Base-by-base conservation (phyloP, 2,888 invertebrate species). In the Leptothorax acervorum region DNA sequence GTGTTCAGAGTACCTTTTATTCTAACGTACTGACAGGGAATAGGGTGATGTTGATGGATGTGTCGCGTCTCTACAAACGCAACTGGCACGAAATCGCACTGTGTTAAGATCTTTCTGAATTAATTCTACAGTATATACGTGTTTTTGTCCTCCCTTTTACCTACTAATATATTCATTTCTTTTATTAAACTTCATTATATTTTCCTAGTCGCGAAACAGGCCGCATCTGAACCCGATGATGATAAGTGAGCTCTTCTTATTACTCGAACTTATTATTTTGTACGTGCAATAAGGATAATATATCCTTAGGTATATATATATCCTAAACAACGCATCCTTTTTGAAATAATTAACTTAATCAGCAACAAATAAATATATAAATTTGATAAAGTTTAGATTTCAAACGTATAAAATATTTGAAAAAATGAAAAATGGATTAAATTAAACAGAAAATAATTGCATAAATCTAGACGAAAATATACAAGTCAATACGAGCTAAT, bases 61-160 rank as follows among this genome's bases (percentile, higher is more conserved):
- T 45, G 68, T 18, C 23, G 28, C 11, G 23, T 57, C 11, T 45
- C 35, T 42, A 42, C 42, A 66, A 85, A 86, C 78, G 76, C 84
- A 88, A 83, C 75, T 88, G 91, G 86, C 88, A 90, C 87, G 84
- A 89, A 88, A 86, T 89, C 84, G 88, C 89, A 89, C 89, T 84
- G 85, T 82, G 83, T 88, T 87, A 89, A 90, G 85, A 87, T 89
- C 86, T 89, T 83, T 87, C 86, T 86, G 84, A 75, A 85, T 85
- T 90, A 90, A 85, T 73, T 81, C 84, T 89, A 89, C 82, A 78
- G 71, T 88, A 81, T 85, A 83, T 86, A 85, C 79, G 87, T 76
- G 82, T 83, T 82, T 82, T 86, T 86, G 65, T 78, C 83, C 86
- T 78, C 71, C 83, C 78, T 68, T 66, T 84, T 86, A 45, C 28